These are phyloP conservation scores for Scarus forsteni DNA, from an alignment of 2,797 vertebrate species.

Conservation along the genomic window DNA sequence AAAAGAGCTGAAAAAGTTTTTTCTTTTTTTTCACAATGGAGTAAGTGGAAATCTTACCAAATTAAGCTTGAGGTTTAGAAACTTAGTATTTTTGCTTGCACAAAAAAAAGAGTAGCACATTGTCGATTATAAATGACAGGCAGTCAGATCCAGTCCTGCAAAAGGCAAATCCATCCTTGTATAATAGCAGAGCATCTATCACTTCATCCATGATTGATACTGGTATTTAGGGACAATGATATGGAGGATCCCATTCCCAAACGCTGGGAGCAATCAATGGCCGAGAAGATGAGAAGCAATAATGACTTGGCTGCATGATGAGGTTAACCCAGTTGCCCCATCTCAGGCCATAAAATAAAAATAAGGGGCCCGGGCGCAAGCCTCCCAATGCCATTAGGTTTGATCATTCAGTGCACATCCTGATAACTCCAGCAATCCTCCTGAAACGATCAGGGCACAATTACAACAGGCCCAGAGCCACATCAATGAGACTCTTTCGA, in stretches of 20 bases:
- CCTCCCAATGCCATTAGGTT: conserved; percentile 57
- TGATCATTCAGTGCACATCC: conserved; percentile 49
- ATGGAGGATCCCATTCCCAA: conserved; percentile 71
- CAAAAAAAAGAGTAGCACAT: conserved; percentile 35
- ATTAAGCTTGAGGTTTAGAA: conserved; percentile 15
- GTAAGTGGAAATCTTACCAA: background rate
- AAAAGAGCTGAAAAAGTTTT: background rate
- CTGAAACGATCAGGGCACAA: conserved; percentile 21
- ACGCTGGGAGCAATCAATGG: conserved; percentile 79
- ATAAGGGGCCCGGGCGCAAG: conserved; percentile 58
- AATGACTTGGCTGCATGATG: conserved; percentile 74
- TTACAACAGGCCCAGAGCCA: conserved; percentile 14
- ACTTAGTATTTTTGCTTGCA: conserved; percentile 15
- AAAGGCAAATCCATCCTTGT: conserved; percentile 39
- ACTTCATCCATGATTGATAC: conserved; percentile 71
- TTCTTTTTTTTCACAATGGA: background rate
- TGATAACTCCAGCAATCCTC: conserved; percentile 33
- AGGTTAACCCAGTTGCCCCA: conserved; percentile 68
- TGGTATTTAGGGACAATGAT: conserved; percentile 70
- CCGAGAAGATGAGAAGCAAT: conserved; percentile 76
- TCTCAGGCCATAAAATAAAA: conserved; percentile 74
- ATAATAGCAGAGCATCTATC: conserved; percentile 70
- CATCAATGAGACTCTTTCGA: background rate
- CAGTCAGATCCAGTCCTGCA: conserved; percentile 27
- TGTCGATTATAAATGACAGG: conserved; percentile 18